Evolutionary conservation across 2,113 vertebrate species (phyloP).

Genomic region (Prunella fulvescens): DNA sequence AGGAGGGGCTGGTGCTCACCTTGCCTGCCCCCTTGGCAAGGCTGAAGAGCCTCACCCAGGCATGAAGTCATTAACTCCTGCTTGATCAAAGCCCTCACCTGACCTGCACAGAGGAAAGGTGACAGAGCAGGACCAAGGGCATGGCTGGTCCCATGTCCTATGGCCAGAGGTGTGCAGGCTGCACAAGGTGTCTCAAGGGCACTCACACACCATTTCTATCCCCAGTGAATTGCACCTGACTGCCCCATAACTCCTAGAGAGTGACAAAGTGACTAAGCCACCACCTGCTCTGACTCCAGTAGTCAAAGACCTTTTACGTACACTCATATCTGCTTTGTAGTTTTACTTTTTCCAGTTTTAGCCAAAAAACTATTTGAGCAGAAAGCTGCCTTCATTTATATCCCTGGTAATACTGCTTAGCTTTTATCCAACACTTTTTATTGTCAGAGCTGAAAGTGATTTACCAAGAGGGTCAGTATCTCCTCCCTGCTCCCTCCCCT

Average conservation of each 20-base stretch:
- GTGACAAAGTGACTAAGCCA: not conserved
- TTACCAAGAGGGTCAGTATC: not conserved
- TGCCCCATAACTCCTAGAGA: not conserved
- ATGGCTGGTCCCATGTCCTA: not conserved
- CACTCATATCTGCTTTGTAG: not conserved
- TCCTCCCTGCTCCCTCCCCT: not conserved
- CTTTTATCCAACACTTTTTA: not conserved
- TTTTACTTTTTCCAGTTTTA: not conserved
- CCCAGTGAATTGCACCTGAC: not conserved
- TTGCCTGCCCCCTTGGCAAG: not conserved
- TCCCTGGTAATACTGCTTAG: not conserved
- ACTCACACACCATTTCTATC: not conserved
- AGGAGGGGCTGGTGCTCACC: not conserved
- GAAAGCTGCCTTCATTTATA: not conserved
- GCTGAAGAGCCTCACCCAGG: slow-evolving; percentile 6
- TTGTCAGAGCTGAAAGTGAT: not conserved
- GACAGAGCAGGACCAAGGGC: not conserved
- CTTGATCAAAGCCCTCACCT: not conserved
- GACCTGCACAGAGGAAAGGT: not conserved
- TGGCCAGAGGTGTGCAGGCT: not conserved
- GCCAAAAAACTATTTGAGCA: not conserved
- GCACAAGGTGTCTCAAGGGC: not conserved
- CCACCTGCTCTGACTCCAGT: not conserved
- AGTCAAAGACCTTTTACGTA: not conserved
- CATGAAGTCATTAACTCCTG: not conserved